phyloP scores from a whole-genome alignment of 2,797 vertebrate species.

The Myotis planiceps region DNA sequence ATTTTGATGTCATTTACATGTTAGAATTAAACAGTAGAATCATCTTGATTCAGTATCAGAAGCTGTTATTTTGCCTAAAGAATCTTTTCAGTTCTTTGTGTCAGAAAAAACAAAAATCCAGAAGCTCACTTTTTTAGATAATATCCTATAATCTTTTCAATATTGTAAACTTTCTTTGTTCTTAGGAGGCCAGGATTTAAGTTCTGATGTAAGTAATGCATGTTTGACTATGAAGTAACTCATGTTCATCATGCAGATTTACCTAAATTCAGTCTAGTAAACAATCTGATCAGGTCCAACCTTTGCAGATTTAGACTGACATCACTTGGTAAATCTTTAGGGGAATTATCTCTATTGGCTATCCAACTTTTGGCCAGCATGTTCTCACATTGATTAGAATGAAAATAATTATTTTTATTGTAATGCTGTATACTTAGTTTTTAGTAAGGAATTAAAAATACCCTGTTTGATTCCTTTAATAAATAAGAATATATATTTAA shows the following conservation, averaged over 20 bases:
- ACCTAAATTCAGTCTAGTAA: background rate
- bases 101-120: slow-evolving; percentile 20
- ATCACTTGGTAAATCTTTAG: background rate
- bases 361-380: background rate
- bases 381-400: slow-evolving; percentile 29
- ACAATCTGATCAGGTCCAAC: background rate
- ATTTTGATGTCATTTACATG: slow-evolving; percentile 7
- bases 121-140: slow-evolving; percentile 49
- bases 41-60: slow-evolving; percentile 41
- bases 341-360: background rate
- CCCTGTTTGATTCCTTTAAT: slow-evolving; percentile 15
- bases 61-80: slow-evolving; percentile 40
- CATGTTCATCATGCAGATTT: slow-evolving; percentile 40
- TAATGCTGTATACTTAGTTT: background rate
- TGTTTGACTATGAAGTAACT: background rate
- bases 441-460: slow-evolving; percentile 44
- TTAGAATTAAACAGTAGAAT: slow-evolving; percentile 45
- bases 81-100: slow-evolving; percentile 11
- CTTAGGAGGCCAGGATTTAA: slow-evolving; percentile 5
- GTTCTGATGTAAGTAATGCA: slow-evolving; percentile 27
- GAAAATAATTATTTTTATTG: slow-evolving; percentile 8
- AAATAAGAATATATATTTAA: slow-evolving; percentile 28
- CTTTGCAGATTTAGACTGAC: background rate
- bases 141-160: slow-evolving; percentile 60
- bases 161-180: slow-evolving; percentile 20